A percentile compares a stretch with the other conserved stretches of the same genome.
Evolutionary conservation across 2,113 vertebrate genomes (phyloP).

Genomic region (Archilochus colubris): DNA sequence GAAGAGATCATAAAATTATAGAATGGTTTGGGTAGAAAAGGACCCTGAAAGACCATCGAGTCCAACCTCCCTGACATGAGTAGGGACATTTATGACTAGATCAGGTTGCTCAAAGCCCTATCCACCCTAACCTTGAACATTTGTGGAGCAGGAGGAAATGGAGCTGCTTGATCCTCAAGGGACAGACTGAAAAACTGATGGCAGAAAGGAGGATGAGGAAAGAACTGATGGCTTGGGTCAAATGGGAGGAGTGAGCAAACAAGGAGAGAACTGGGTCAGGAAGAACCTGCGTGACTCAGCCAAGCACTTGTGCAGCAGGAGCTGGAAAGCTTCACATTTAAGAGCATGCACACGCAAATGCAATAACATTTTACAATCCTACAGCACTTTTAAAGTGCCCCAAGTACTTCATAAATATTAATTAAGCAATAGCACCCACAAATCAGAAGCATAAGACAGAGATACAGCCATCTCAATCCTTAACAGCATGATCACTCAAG

Average conservation of each 20-base stretch:
- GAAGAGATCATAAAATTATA: background rate
- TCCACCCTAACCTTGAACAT: background rate
- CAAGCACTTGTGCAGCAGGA: accelerated
- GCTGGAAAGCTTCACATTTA: background rate
- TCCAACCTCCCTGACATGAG: background rate
- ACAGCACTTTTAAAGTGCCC: background rate
- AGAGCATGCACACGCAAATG: background rate
- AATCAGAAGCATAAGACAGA: background rate
- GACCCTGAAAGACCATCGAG: background rate
- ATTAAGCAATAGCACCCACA: background rate
- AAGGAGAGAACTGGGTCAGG: background rate
- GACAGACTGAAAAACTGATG: background rate
- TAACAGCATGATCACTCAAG: background rate
- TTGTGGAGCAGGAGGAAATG: background rate
- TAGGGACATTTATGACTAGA: background rate
- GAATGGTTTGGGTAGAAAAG: background rate
- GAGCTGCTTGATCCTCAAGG: background rate
- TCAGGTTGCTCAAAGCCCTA: background rate
- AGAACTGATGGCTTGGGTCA: background rate
- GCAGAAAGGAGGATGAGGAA: background rate
- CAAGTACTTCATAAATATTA: background rate
- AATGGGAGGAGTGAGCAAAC: background rate
- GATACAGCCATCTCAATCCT: background rate
- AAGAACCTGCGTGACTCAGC: background rate
- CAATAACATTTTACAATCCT: background rate